A percentile compares a stretch with the other conserved stretches of the same genome.
These are phyloP conservation scores for Poecilus cupreus DNA, from an alignment of 2,888 invertebrate genomes.

Conservation along the genomic window DNA sequence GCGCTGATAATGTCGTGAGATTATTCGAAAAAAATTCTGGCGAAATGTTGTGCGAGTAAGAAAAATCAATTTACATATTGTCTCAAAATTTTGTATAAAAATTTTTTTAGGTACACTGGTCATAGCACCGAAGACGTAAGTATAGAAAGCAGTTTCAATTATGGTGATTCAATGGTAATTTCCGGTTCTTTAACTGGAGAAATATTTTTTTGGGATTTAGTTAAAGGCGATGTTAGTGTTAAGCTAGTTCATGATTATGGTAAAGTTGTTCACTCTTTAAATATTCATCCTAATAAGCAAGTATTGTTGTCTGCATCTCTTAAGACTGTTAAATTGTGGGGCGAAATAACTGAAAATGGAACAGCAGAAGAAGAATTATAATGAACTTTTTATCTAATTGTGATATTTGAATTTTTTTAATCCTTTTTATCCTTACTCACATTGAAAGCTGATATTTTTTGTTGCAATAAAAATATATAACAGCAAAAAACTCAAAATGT, in stretches of 20 bases:
- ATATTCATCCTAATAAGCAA: slow-evolving; percentile 86
- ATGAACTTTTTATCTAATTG: background rate
- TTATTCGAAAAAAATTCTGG: slow-evolving; percentile 93
- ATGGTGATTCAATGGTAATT: slow-evolving; percentile 89
- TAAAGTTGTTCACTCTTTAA: slow-evolving; percentile 85
- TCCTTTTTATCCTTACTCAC: no score
- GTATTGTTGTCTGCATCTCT: slow-evolving; percentile 84
- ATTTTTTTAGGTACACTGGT: slow-evolving; percentile 81
- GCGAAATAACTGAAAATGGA: slow-evolving; percentile 63
- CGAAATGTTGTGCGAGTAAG: slow-evolving; percentile 81
- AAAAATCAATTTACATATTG: slow-evolving; percentile 4
- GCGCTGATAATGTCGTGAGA: slow-evolving; percentile 87
- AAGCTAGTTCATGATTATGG: slow-evolving; percentile 75
- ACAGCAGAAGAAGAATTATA: background rate
- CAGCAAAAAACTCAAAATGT: no score
- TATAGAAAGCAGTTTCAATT: slow-evolving; percentile 90
- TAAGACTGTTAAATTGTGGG: slow-evolving; percentile 83
- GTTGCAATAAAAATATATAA: no score
- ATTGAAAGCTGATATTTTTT: no score
- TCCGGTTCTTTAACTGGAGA: slow-evolving; percentile 93
- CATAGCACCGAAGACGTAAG: slow-evolving; percentile 89
- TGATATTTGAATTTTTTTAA: background rate
- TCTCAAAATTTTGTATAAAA: background rate
- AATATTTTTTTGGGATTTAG: slow-evolving; percentile 92
- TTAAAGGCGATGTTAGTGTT: slow-evolving; percentile 79